Evolutionary conservation across 53 echinoderm and acorn worm species (phyloP).

Genomic region (Crossaster papposus): DNA sequence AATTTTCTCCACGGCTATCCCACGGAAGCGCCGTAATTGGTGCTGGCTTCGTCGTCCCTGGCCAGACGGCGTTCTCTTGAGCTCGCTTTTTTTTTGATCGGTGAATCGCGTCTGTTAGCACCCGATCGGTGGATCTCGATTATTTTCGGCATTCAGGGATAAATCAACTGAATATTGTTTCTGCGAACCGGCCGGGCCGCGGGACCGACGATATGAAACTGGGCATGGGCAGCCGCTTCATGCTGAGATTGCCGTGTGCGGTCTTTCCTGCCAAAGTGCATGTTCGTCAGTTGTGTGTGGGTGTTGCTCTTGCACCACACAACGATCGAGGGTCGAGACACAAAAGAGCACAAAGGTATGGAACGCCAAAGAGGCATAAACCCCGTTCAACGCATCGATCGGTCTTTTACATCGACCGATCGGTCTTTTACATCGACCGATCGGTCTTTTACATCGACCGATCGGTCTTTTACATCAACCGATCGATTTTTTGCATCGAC

Average conservation of each 20-base stretch:
- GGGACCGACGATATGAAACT: not conserved
- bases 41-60: not conserved
- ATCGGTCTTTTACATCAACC: too few relatives aligned
- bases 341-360: too few relatives aligned
- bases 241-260: not conserved
- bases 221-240: not conserved
- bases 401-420: too few relatives aligned
- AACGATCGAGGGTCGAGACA: too few relatives aligned
- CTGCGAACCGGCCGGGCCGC: not conserved
- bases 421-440: too few relatives aligned
- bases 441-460: too few relatives aligned
- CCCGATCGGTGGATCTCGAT: not conserved
- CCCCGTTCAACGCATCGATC: too few relatives aligned
- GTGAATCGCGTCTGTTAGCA: not conserved
- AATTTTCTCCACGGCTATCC: not conserved
- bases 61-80: not conserved
- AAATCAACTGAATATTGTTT: not conserved
- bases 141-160: constrained; percentile 5
- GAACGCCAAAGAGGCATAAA: too few relatives aligned
- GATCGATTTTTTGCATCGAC: too few relatives aligned
- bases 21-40: not conserved
- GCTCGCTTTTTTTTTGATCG: not conserved
- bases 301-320: too few relatives aligned
- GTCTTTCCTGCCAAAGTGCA: not conserved
- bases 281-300: not conserved